phyloP scores from a whole-genome alignment of 2,888 invertebrate genomes.

The Parochlus steinenii region DNA sequence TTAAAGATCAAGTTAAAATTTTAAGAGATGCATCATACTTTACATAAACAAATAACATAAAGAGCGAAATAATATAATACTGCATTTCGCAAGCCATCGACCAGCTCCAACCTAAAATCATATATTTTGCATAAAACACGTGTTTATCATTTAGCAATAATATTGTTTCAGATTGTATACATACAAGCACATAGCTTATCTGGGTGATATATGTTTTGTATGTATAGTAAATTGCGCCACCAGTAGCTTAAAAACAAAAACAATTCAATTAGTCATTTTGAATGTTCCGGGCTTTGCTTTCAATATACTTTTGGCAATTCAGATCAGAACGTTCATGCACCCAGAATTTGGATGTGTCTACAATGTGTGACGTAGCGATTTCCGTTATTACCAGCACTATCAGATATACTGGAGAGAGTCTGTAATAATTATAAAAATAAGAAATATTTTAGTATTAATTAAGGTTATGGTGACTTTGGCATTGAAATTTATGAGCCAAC shows the following conservation, averaged over 20 bases:
- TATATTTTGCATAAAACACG: no score
- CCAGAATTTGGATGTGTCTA: constrained; percentile 28
- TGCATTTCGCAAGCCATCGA: constrained; percentile 32
- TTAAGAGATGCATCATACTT: constrained; percentile 27
- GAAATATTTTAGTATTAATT: no score
- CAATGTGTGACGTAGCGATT: constrained; percentile 24
- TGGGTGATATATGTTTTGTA: constrained; percentile 27
- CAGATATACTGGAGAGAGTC: constrained; percentile 27
- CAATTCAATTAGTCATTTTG: neutral
- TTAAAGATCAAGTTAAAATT: constrained; percentile 1
- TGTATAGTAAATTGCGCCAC: constrained; percentile 30
- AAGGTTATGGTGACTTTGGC: no score
- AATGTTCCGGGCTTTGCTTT: no score
- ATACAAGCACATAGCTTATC: constrained; percentile 28
- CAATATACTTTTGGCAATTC: constrained; percentile 20
- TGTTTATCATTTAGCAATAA: no score
- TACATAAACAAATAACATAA: constrained; percentile 24
- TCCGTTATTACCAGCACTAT: constrained; percentile 25
- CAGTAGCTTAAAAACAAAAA: constrained; percentile 18
- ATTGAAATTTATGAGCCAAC: no score
- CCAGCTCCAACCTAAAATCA: constrained; percentile 33
- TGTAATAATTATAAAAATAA: constrained; percentile 13
- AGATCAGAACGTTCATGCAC: constrained; percentile 28
- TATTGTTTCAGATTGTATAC: no score
- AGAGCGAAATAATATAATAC: constrained; percentile 26